Evolutionary conservation across 2,888 invertebrate genomes (phyloP).

Genomic region (Byasa hedistus): DNA sequence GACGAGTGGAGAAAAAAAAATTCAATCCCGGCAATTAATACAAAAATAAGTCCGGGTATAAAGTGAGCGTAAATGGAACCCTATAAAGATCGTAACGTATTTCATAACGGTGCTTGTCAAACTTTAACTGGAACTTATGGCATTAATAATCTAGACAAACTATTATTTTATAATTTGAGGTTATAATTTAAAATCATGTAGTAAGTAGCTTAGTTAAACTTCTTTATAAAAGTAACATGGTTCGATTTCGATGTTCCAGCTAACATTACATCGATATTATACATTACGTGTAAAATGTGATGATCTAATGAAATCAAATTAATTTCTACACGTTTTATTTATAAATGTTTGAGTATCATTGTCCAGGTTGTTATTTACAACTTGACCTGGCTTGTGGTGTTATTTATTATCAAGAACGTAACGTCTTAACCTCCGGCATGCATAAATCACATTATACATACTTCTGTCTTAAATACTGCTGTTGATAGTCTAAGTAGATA

Average conservation of each 20-base stretch:
- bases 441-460: slow-evolving; percentile 13
- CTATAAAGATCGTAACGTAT: slow-evolving; percentile 41
- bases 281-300: too few relatives aligned
- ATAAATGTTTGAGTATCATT: slow-evolving; percentile 29
- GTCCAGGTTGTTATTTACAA: slow-evolving; percentile 23
- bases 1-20: slow-evolving; percentile 51
- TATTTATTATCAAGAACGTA: slow-evolving; percentile 25
- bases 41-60: slow-evolving; percentile 48
- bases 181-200: too few relatives aligned
- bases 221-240: too few relatives aligned
- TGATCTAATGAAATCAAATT: too few relatives aligned
- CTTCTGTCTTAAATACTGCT: neutral
- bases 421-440: slow-evolving; percentile 6
- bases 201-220: too few relatives aligned
- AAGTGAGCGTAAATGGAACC: slow-evolving; percentile 49
- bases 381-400: slow-evolving; percentile 20
- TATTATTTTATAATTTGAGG: too few relatives aligned
- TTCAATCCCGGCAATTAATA: slow-evolving; percentile 66
- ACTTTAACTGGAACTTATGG: neutral
- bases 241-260: too few relatives aligned
- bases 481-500: too few relatives aligned
- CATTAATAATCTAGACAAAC: neutral
- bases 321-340: neutral
- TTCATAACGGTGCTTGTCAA: slow-evolving; percentile 32
- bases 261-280: too few relatives aligned